Evolutionary conservation across 2,888 invertebrate genomes (phyloP).

Genomic region (Odontomyia ornata): DNA sequence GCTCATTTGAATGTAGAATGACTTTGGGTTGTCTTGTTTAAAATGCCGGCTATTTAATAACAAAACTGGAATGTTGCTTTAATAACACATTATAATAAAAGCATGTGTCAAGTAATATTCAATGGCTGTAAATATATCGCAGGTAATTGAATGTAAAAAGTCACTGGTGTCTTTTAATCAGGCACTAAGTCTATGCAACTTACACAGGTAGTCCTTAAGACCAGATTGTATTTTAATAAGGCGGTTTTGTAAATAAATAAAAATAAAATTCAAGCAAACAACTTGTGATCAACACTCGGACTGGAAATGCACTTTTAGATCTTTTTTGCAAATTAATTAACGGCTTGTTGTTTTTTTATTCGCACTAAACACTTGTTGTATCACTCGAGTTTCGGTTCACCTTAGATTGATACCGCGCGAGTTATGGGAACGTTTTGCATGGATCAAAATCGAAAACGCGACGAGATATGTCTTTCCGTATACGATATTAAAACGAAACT

Average conservation of each 20-base stretch:
- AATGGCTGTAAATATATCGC: constrained; percentile 29
- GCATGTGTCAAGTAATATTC: constrained; percentile 17
- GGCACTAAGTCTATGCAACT: constrained; percentile 19
- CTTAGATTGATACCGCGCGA: background rate
- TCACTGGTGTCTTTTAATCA: background rate
- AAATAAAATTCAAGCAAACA: constrained; percentile 1
- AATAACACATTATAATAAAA: constrained; percentile 31
- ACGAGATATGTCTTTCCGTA: constrained; percentile 51
- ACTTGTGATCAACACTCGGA: constrained; percentile 28
- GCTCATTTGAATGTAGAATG: constrained; percentile 16
- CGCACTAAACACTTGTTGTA: constrained; percentile 15
- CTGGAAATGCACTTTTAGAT: constrained; percentile 27
- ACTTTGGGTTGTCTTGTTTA: constrained; percentile 34
- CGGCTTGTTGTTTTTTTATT: constrained; percentile 1
- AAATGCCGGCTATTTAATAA: constrained; percentile 35
- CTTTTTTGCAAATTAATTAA: constrained; percentile 17
- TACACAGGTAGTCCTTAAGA: constrained; percentile 36
- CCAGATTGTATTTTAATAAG: constrained; percentile 22
- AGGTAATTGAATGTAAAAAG: constrained; percentile 9
- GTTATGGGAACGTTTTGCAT: constrained; percentile 4
- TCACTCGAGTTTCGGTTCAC: background rate
- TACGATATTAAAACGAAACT: constrained; percentile 64
- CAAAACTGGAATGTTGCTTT: constrained; percentile 37
- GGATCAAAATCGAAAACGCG: constrained; percentile 7
- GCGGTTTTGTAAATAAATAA: background rate